These are phyloP conservation scores for Lordiphosa andalusiaca DNA, from an alignment of 2,888 invertebrate genomes.

Conservation along the genomic window DNA sequence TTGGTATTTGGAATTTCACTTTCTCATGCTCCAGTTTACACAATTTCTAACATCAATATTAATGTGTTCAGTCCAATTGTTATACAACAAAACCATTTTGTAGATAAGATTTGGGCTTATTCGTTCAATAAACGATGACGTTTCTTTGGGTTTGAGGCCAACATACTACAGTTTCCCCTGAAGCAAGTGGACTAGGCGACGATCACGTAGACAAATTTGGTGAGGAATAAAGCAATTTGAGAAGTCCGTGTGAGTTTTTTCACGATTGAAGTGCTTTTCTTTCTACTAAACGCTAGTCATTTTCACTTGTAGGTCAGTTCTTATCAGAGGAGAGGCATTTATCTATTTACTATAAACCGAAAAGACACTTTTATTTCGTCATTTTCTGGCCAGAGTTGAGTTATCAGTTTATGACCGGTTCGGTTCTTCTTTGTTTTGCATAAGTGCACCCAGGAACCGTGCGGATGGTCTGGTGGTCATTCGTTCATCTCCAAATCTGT, in stretches of 20 bases:
- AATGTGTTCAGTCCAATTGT: slow-evolving; percentile 4
- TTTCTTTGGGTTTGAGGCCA: slow-evolving; percentile 11
- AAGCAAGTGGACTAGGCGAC: slow-evolving; percentile 17
- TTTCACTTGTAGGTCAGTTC: slow-evolving; percentile 41
- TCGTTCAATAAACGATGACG: slow-evolving; percentile 20
- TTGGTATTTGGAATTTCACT: too few relatives aligned
- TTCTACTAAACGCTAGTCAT: neutral
- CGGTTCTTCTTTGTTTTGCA: neutral
- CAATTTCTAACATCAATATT: neutral
- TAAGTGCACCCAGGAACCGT: neutral
- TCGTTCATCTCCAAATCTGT: too few relatives aligned
- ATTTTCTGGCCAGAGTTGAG: too few relatives aligned
- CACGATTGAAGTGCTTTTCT: neutral
- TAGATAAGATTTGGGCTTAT: slow-evolving; percentile 23
- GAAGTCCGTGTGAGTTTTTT: too few relatives aligned
- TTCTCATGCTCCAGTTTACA: slow-evolving; percentile 7
- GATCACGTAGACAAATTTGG: slow-evolving; percentile 48
- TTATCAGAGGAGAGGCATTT: slow-evolving; percentile 18
- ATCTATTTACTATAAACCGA: slow-evolving; percentile 15
- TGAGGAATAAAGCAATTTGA: neutral
- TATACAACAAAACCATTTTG: slow-evolving; percentile 18
- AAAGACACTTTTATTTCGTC: neutral
- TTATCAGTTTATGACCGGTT: neutral
- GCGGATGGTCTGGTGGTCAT: too few relatives aligned
- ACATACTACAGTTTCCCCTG: slow-evolving; percentile 22